These are phyloP conservation scores for Mythimna lalbum DNA, from an alignment of 2,888 invertebrate species.

Conservation along the genomic window DNA sequence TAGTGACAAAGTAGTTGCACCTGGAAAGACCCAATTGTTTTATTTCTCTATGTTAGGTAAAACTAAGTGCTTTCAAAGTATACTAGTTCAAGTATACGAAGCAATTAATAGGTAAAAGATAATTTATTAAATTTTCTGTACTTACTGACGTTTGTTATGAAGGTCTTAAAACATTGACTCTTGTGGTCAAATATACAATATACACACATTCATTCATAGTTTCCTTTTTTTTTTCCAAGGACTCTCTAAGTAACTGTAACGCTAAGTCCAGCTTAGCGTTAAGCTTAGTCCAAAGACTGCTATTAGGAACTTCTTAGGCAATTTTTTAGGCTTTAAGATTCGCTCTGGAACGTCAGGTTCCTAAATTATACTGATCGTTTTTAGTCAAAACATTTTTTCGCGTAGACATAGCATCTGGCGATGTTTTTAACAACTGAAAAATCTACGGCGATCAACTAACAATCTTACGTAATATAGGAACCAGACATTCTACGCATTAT, in stretches of 20 bases:
- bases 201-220: background rate
- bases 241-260: background rate
- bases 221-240: background rate
- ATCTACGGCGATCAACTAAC: background rate
- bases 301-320: background rate
- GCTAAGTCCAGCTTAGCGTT: slow-evolving; percentile 22
- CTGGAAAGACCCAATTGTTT: background rate
- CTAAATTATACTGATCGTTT: background rate
- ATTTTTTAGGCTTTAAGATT: background rate
- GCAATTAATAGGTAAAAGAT: background rate
- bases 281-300: background rate
- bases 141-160: background rate
- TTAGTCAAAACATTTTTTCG: background rate
- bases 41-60: background rate
- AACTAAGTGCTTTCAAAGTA: background rate
- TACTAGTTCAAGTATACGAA: background rate
- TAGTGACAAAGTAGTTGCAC: background rate
- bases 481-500: slow-evolving; percentile 4
- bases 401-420: background rate
- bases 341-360: background rate
- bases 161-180: slow-evolving; percentile 4
- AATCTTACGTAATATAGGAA: background rate
- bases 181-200: background rate
- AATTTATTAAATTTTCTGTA: background rate
- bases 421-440: background rate